Conservation (phyloP, 2,113 vertebrate genomes). For the Peromyscus polionotus region DNA sequence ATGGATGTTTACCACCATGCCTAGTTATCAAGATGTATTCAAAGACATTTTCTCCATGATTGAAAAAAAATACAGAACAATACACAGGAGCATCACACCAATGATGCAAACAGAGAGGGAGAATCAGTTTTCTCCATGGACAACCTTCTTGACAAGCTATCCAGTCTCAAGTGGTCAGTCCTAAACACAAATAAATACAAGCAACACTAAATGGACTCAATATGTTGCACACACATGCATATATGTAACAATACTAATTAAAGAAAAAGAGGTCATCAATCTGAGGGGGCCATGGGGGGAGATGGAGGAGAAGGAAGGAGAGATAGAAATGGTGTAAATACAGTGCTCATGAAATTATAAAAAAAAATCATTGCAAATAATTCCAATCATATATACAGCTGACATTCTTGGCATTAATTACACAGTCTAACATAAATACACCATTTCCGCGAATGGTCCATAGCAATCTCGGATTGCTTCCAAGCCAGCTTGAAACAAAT, state of each 20-base stretch:
- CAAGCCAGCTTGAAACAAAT: not conserved
- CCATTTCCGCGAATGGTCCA: not conserved
- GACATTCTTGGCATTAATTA: not conserved
- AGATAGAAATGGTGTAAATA: not conserved
- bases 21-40: not conserved
- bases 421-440: constrained; percentile 36
- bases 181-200: not conserved
- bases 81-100: not conserved
- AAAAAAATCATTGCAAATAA: not conserved
- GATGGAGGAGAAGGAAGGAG: not conserved
- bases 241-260: not conserved
- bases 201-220: not conserved
- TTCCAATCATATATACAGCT: not conserved
- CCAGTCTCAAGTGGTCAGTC: not conserved
- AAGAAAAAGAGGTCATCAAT: not conserved
- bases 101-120: not conserved
- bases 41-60: not conserved
- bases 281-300: not conserved
- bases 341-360: not conserved
- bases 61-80: not conserved
- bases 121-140: not conserved
- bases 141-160: not conserved
- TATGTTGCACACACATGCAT: not conserved
- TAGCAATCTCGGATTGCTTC: not conserved
- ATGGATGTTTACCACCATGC: not conserved